phyloP scores from a whole-genome alignment of 2,797 vertebrate species.

The Nannoperca australis region DNA sequence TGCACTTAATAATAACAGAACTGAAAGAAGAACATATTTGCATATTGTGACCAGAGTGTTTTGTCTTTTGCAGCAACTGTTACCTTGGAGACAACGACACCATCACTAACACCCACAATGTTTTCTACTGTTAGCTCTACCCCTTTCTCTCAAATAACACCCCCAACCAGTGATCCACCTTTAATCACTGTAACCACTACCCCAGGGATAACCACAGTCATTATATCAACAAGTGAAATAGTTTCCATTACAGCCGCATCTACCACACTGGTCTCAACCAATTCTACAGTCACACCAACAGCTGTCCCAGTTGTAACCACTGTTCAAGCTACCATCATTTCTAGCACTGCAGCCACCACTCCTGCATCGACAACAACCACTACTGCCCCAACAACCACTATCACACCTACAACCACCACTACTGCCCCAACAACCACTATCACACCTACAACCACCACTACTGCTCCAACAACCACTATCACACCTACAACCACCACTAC shows the following conservation, averaged over 20 bases:
- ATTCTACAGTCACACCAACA: too few relatives aligned
- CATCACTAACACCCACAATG: not conserved
- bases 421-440: not conserved
- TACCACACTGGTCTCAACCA: not conserved
- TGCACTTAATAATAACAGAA: not conserved
- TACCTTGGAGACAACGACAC: constrained; percentile 4
- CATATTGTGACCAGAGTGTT: constrained; percentile 28
- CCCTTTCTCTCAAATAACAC: constrained; percentile 9
- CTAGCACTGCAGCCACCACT: too few relatives aligned
- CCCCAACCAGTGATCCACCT: constrained; percentile 6
- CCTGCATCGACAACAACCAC: not conserved
- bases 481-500: not conserved
- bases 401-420: not conserved
- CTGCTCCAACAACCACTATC: not conserved
- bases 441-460: not conserved
- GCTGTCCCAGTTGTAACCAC: too few relatives aligned
- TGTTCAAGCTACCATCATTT: too few relatives aligned
- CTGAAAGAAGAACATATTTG: not conserved
- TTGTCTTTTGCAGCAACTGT: constrained; percentile 45
- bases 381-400: not conserved
- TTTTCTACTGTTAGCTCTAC: constrained; percentile 6
- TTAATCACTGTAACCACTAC: not conserved
- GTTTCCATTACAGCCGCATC: constrained; percentile 2
- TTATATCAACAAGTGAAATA: not conserved
- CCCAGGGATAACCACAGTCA: not conserved